Base-by-base conservation (phyloP, 2,888 invertebrate species). In the Lasioglossum marginatum region DNA sequence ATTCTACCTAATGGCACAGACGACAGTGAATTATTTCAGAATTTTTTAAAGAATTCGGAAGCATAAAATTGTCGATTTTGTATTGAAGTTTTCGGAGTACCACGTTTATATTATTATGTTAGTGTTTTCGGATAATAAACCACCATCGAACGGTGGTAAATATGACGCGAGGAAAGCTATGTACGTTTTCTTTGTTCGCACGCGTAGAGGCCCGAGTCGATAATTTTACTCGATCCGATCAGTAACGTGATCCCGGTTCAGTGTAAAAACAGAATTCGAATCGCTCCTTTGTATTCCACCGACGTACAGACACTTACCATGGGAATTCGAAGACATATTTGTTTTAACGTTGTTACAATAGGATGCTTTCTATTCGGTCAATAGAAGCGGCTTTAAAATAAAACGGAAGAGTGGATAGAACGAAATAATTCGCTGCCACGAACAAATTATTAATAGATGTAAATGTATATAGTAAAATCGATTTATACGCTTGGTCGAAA, bases 191-290 rank as follows among this genome's bases (percentile, higher is more conserved):
- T 40, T 70, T 70, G 70, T 71, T 70, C 10, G 63, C n/a, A 40
- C 60, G 57, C 37, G 34, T 19, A 43, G 14, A 43, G 66, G 45
- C 31, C n/a, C 43, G 23, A 66, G 70, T 40, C 68, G 78, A 88
- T 86, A 60, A 45, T 87, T 88, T 86, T 57, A 84, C 66, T 88
- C 77, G 63, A 75, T 74, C 75, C 79, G 63, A 79, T 81, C 75
- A 75, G 43, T 34, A 31, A 81, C 23, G 57, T 34, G 68, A 57
- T 79, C 34, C 23, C 14, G 14, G 23, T n/a, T 19, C 60, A 23
- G 1, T n/a, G 40, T n/a, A 63, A 52, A 71, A 43, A 77, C 68
- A 40, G 43, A 72, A 66, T 79, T 52, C 57, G 68, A 68, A 68
- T 68, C 23, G 19, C 37, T 12, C 68, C 68, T 23, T 34, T 10